Evolutionary conservation across 2,797 vertebrate species (phyloP), one percentile per base, ranked within the genome.

Genomic region (Chiloscyllium punctatum): DNA sequence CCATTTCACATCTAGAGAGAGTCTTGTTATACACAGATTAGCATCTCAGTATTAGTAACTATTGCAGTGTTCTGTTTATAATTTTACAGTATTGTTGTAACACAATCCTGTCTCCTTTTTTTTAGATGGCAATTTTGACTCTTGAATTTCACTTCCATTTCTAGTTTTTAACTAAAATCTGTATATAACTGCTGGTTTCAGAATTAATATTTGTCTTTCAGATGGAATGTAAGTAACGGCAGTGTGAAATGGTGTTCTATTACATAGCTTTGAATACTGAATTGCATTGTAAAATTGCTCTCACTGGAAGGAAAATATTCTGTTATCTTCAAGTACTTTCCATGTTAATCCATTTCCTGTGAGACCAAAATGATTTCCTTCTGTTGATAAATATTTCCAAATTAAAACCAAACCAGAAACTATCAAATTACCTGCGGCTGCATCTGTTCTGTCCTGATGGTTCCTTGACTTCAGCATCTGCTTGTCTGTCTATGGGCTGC

Each of bases 381-480:
- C 18, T 84, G 79, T 23, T 84, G 82, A 48, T 84, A 84, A 84
- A 25, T 84, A 84, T 84, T 84, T 91, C 57, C 57, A 66, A 91
- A 91, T 91, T 90, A 90, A 90, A 90, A 90, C 87, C 87, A 90
- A 66, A 90, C 57, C 87, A 90, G 87, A 90, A 66, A 33, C 53
- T 15, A 62, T 90, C 16, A 90, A 90, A 90, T 90, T 90, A 90
- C 27, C 53, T 33, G 53, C 3, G 4, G 15, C 53, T 90, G 13
- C 30, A 57, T 90, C 87, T 62, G 87, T 90, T 66, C 87, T 66
- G 87, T 66, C 87, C 30, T 90, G 51, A 90, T 33, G 27, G 53
- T 62, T 90, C 30, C 57, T 66, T 90, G 53, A 57, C 30, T 90
- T n/a, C 53, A 90, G 30, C 87, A 90, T 90, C 87, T 66, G 57